phyloP scores from a whole-genome alignment of 2,797 vertebrate species.

The Anguilla marmorata region DNA sequence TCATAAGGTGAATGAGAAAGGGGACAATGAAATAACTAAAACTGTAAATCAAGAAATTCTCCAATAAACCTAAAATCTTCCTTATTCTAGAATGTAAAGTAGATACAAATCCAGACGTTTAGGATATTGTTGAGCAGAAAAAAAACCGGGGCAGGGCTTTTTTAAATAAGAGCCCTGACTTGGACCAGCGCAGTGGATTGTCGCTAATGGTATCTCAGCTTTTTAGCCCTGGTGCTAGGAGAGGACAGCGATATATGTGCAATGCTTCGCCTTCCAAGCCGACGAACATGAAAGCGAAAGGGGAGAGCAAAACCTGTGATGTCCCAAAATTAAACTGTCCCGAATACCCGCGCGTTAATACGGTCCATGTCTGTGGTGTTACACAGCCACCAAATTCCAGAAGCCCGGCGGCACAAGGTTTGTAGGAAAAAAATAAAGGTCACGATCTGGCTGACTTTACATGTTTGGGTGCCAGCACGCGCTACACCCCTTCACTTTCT shows the following conservation, averaged over 20 bases:
- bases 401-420: slow-evolving; percentile 27
- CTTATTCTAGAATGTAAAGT: no score
- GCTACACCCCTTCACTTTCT: slow-evolving; percentile 41
- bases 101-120: slow-evolving; percentile 44
- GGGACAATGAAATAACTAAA: slow-evolving; percentile 35
- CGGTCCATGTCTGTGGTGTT: no score
- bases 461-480: slow-evolving; percentile 57
- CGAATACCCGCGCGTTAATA: slow-evolving; percentile 32
- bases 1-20: slow-evolving; percentile 34
- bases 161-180: slow-evolving; percentile 72
- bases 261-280: slow-evolving; percentile 90
- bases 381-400: no score
- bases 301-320: slow-evolving; percentile 52
- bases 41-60: slow-evolving; percentile 41
- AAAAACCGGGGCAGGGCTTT: slow-evolving; percentile 59
- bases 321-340: slow-evolving; percentile 62
- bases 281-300: slow-evolving; percentile 55
- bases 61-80: slow-evolving; percentile 42
- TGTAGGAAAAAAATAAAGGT: slow-evolving; percentile 58
- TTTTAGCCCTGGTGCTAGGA: slow-evolving; percentile 75
- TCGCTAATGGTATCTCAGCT: slow-evolving; percentile 88
- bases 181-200: slow-evolving; percentile 83
- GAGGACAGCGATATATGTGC: slow-evolving; percentile 76
- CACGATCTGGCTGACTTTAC: slow-evolving; percentile 71
- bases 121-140: slow-evolving; percentile 32